These are phyloP conservation scores for Uria aalge DNA, from an alignment of 2,113 vertebrate species.

Conservation along the genomic window DNA sequence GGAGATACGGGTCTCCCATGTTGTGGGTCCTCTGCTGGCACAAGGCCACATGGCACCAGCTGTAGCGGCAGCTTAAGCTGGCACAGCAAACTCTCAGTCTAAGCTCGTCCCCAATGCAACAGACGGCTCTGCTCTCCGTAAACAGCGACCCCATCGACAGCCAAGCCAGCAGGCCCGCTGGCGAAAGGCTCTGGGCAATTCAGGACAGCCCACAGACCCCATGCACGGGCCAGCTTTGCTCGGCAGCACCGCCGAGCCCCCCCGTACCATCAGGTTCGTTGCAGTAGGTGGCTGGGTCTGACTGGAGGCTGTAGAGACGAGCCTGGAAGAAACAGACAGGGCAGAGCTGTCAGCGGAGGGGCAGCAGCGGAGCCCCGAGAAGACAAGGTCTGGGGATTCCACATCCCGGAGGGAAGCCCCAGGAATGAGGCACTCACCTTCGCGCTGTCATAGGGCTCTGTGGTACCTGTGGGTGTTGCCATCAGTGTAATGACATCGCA, in stretches of 20 bases:
- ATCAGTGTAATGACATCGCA: conserved; percentile 96
- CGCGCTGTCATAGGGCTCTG: conserved; percentile 91
- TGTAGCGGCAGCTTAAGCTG: background rate
- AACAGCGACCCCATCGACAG: background rate
- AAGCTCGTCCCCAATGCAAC: background rate
- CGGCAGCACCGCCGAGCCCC: background rate
- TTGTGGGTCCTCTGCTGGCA: background rate
- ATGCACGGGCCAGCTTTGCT: background rate
- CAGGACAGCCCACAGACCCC: background rate
- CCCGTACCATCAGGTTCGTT: conserved; percentile 93
- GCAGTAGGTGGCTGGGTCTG: conserved; percentile 98
- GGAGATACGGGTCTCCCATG: fast-evolving
- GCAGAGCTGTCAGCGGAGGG: background rate
- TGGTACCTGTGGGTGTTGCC: conserved; percentile 92
- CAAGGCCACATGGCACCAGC: fast-evolving
- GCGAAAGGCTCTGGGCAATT: background rate
- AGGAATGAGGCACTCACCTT: conserved; percentile 74
- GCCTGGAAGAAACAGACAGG: conserved; percentile 76
- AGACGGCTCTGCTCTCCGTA: background rate
- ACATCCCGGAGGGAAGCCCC: fast-evolving
- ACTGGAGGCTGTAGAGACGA: conserved; percentile 95
- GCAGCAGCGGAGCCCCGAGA: background rate
- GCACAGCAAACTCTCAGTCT: background rate
- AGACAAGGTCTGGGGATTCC: fast-evolving
- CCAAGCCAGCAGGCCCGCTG: background rate